These are phyloP conservation scores for Synanthedon formicaeformis DNA, from an alignment of 2,888 invertebrate species.

Conservation along the genomic window DNA sequence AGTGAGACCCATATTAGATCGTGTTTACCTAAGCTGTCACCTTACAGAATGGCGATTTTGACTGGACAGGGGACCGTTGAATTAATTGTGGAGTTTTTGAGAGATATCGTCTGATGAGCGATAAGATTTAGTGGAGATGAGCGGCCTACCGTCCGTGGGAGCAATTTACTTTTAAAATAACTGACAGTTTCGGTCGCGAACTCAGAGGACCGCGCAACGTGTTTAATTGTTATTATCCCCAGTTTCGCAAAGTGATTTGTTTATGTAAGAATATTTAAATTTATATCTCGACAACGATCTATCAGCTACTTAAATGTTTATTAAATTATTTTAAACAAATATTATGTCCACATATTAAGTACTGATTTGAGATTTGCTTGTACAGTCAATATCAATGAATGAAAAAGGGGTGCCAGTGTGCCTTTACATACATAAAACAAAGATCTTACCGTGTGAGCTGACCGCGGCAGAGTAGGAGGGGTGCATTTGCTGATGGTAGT, in stretches of 20 bases:
- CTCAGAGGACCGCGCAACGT: constrained; percentile 28
- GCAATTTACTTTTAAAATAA: constrained; percentile 38
- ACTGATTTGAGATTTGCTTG: too few species aligned
- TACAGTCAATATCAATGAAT: too few species aligned
- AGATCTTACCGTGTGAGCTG: constrained; percentile 60
- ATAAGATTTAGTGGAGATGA: constrained; percentile 34
- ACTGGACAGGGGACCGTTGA: constrained; percentile 49
- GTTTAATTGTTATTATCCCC: constrained; percentile 40
- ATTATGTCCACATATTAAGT: too few species aligned
- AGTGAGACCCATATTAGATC: constrained; percentile 58
- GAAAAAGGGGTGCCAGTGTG: too few species aligned
- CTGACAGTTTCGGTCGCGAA: constrained; percentile 38
- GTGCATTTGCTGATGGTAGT: constrained; percentile 72
- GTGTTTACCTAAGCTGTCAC: constrained; percentile 70
- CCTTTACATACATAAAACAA: too few species aligned
- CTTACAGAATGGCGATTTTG: constrained; percentile 67
- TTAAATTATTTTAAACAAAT: background rate
- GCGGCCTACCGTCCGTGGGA: constrained; percentile 37
- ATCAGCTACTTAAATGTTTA: background rate
- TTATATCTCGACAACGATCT: background rate
- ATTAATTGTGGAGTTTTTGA: constrained; percentile 61
- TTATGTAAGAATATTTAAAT: background rate
- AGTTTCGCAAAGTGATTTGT: constrained; percentile 13
- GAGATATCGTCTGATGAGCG: constrained; percentile 59
- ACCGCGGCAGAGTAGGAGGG: constrained; percentile 67